Conservation (phyloP, 2,888 invertebrate species). For the Synanthedon andrenaeformis region DNA sequence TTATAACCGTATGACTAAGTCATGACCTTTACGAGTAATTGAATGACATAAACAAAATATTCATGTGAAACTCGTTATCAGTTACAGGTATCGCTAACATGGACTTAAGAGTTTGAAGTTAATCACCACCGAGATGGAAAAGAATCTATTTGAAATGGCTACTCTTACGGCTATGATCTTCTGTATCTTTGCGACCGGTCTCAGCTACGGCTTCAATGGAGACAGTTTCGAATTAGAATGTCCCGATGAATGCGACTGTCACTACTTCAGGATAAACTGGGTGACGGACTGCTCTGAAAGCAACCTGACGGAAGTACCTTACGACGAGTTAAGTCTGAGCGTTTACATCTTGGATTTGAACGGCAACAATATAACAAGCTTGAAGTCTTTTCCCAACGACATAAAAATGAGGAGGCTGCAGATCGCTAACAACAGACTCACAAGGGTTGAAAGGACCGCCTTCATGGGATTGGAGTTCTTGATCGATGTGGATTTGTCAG, state of each 20-base stretch:
- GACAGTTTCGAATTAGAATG: conserved; percentile 77
- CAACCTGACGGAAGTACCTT: conserved; percentile 77
- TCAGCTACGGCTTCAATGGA: conserved; percentile 62
- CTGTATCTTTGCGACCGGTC: conserved; percentile 28
- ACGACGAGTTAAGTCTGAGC: conserved; percentile 76
- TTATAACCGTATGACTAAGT: background rate
- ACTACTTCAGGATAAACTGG: conserved; percentile 82
- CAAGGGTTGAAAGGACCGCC: conserved; percentile 70
- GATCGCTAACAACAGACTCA: conserved; percentile 75
- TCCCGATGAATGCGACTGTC: conserved; percentile 80
- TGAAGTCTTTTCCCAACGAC: conserved; percentile 74
- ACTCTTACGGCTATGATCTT: conserved; percentile 28
- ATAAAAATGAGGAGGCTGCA: conserved; percentile 78
- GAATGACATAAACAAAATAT: background rate
- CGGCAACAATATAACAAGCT: conserved; percentile 73
- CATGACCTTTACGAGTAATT: background rate
- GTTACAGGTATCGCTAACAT: conserved; percentile 16
- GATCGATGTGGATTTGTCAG: conserved; percentile 78
- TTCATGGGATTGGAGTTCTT: conserved; percentile 76
- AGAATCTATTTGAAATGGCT: conserved; percentile 22
- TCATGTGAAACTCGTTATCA: conserved; percentile 1
- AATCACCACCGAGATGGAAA: background rate
- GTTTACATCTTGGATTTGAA: conserved; percentile 79
- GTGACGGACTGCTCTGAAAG: conserved; percentile 82
- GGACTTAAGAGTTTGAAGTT: conserved; percentile 17